These are phyloP conservation scores for Perca flavescens DNA, from an alignment of 2,113 vertebrate species.

Conservation along the genomic window DNA sequence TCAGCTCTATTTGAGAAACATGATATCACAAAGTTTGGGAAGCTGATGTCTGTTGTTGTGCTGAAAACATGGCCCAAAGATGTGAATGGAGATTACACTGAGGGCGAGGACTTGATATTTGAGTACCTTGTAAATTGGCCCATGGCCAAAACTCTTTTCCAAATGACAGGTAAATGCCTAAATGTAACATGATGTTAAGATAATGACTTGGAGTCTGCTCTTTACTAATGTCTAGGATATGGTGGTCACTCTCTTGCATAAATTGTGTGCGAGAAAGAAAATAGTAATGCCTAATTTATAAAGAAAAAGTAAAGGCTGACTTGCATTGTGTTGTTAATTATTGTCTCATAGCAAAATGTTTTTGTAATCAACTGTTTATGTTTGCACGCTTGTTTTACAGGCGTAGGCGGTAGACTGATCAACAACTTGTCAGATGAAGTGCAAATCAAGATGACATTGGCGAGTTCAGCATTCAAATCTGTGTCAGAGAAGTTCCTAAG, in stretches of 20 bases:
- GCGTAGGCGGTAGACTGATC: not conserved
- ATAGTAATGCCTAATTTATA: not conserved
- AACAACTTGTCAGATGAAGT: conserved; percentile 33
- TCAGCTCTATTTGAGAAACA: not conserved
- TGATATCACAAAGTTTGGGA: conserved; percentile 51
- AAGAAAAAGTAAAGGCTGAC: not conserved
- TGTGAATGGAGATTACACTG: conserved; percentile 3
- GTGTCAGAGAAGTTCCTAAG: conserved; percentile 29
- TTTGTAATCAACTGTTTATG: not conserved
- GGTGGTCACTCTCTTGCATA: not conserved
- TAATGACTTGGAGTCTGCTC: not conserved
- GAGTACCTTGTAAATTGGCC: conserved; percentile 47
- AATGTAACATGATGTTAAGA: not conserved
- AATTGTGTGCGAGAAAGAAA: not conserved
- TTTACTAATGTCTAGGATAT: not conserved
- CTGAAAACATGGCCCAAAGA: conserved; percentile 51
- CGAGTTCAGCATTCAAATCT: conserved; percentile 34
- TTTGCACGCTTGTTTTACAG: conserved; percentile 13
- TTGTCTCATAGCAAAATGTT: not conserved
- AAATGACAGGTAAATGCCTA: conserved; percentile 34
- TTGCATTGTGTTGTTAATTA: not conserved
- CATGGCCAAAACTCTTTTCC: conserved; percentile 46
- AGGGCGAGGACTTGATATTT: conserved; percentile 34
- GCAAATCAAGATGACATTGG: conserved; percentile 20
- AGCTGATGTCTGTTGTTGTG: conserved; percentile 54